Conservation (phyloP, 2,797 vertebrate genomes). For the Oryzias sinensis region DNA sequence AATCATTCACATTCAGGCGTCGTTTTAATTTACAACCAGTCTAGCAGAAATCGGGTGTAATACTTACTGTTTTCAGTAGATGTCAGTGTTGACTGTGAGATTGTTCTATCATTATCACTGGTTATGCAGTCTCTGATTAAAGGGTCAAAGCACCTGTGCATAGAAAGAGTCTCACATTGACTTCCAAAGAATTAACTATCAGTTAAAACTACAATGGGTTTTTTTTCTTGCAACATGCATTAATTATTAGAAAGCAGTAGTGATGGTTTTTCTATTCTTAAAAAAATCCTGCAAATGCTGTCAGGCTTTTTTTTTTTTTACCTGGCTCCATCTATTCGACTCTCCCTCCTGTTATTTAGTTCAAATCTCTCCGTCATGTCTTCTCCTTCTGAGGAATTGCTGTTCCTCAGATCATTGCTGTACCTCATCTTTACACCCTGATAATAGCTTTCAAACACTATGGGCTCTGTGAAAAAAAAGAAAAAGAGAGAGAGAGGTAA, state of each 20-base stretch:
- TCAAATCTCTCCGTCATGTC: constrained; percentile 78
- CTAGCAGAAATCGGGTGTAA: neutral
- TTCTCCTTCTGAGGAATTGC: constrained; percentile 31
- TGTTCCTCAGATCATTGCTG: constrained; percentile 50
- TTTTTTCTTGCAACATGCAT: neutral
- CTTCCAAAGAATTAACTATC: neutral
- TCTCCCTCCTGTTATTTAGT: neutral
- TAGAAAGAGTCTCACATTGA: neutral
- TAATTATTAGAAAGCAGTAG: no score
- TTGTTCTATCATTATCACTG: constrained; percentile 17
- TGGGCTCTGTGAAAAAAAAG: constrained; percentile 69
- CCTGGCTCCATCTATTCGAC: constrained; percentile 3
- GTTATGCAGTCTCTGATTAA: constrained; percentile 29
- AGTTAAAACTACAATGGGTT: neutral
- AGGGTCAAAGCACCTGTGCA: constrained; percentile 46
- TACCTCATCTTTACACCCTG: constrained; percentile 31
- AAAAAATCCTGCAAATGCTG: neutral
- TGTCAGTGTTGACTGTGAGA: constrained; percentile 19
- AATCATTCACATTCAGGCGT: no score
- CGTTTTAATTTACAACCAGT: no score
- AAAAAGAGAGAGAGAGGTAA: neutral
- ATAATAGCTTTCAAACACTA: constrained; percentile 84
- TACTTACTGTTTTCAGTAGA: constrained; percentile 51
- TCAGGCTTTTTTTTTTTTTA: neutral
- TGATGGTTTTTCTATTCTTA: no score